Evolutionary conservation across 1,140 invertebrate genomes (phyloP).

Genomic region (Liolophura sinensis): DNA sequence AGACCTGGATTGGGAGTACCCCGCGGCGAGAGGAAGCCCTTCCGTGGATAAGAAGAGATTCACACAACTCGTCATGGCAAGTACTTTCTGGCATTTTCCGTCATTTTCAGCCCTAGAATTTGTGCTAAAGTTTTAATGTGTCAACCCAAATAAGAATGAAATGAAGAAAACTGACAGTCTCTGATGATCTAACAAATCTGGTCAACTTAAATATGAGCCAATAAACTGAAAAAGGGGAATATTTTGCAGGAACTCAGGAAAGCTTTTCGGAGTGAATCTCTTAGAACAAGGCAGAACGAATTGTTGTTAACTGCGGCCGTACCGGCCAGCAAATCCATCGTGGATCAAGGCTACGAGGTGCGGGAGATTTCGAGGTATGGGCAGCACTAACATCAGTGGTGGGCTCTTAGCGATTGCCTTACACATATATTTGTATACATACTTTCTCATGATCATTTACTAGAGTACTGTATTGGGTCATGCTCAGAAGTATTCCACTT

Average conservation of each 20-base stretch:
- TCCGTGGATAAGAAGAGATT: slow-evolving; percentile 70
- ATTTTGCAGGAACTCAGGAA: slow-evolving; percentile 77
- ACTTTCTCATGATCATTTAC: no score
- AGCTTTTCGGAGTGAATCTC: slow-evolving; percentile 84
- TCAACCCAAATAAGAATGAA: not conserved
- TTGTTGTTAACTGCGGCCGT: slow-evolving; percentile 92
- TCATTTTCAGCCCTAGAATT: not conserved
- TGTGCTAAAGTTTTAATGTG: no score
- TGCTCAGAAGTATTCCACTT: no score
- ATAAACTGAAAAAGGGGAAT: not conserved
- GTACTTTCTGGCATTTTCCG: not conserved
- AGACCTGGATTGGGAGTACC: slow-evolving; percentile 98
- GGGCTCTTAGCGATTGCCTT: not conserved
- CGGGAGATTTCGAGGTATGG: slow-evolving; percentile 79
- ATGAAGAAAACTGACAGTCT: not conserved
- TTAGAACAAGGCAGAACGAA: slow-evolving; percentile 75
- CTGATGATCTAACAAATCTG: not conserved
- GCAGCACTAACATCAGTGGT: no score
- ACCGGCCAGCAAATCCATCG: slow-evolving; percentile 88
- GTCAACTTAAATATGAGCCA: not conserved
- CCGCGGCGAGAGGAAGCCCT: slow-evolving; percentile 60
- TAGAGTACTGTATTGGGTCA: no score
- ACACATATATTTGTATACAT: not conserved
- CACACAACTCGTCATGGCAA: not conserved
- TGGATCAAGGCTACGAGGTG: slow-evolving; percentile 92